Conservation (phyloP, 1,140 invertebrate species). For the Eriosoma lanigerum region DNA sequence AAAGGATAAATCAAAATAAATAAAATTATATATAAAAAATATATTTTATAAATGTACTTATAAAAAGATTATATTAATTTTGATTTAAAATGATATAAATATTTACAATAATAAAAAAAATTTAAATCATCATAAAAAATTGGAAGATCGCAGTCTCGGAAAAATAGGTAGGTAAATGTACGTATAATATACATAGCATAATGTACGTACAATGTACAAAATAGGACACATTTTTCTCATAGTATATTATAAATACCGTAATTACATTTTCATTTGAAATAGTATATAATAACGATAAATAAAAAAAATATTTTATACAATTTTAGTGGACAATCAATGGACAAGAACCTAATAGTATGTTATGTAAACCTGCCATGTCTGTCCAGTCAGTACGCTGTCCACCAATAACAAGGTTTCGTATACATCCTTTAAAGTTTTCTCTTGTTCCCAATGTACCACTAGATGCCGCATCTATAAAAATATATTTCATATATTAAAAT, state of each 20-base stretch:
- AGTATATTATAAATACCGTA: neutral
- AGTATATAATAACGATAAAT: neutral
- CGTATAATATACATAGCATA: no score
- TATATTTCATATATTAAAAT: neutral
- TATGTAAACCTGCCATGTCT: constrained; percentile 76
- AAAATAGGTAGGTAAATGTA: constrained; percentile 5
- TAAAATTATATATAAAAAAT: no score
- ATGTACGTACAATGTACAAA: constrained; percentile 12
- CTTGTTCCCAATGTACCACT: constrained; percentile 67
- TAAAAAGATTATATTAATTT: neutral
- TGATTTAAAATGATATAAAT: neutral
- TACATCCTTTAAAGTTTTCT: constrained; percentile 89
- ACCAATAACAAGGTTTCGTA: constrained; percentile 78
- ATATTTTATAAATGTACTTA: no score
- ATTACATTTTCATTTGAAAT: neutral
- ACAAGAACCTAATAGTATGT: constrained; percentile 84
- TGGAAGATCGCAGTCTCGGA: constrained; percentile 23
- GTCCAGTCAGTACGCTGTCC: constrained; percentile 74
- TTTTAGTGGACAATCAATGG: constrained; percentile 58
- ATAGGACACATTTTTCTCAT: constrained; percentile 20
- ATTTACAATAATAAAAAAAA: constrained; percentile 4
- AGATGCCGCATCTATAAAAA: constrained; percentile 66
- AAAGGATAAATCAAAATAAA: no score
- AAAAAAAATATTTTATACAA: neutral
- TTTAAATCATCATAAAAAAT: neutral